Evolutionary conservation across 2,113 vertebrate species (phyloP).

Genomic region (Acanthochromis polyacanthus): DNA sequence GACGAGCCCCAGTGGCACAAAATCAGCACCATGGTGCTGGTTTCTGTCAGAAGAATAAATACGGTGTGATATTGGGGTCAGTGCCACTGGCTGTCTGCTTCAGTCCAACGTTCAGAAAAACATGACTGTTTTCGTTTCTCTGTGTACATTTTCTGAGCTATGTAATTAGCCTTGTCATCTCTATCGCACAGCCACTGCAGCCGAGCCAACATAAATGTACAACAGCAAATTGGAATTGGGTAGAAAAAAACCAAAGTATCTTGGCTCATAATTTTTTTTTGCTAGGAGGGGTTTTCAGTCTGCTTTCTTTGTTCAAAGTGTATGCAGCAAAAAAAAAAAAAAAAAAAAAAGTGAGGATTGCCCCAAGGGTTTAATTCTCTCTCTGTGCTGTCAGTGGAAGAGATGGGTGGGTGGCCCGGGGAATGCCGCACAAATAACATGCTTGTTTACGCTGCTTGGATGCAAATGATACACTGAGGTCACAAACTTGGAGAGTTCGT

Average conservation of each 20-base stretch:
- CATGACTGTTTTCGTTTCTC: slow-evolving; percentile 69
- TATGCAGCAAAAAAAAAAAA: slow-evolving; percentile 51
- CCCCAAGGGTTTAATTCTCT: slow-evolving; percentile 66
- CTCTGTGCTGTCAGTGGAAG: slow-evolving; percentile 51
- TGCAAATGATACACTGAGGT: slow-evolving; percentile 76
- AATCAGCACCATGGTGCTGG: slow-evolving; percentile 55
- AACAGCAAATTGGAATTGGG: slow-evolving; percentile 60
- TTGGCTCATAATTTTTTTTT: slow-evolving; percentile 58
- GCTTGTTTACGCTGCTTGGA: slow-evolving; percentile 71
- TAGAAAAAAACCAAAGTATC: slow-evolving; percentile 49
- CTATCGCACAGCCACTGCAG: slow-evolving; percentile 56
- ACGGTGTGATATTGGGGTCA: slow-evolving; percentile 79
- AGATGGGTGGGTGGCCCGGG: slow-evolving; percentile 60
- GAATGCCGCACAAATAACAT: slow-evolving; percentile 65
- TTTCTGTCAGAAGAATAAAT: slow-evolving; percentile 75
- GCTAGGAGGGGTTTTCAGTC: slow-evolving; percentile 61
- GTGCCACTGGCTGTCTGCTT: slow-evolving; percentile 70
- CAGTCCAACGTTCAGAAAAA: slow-evolving; percentile 60
- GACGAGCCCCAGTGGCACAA: slow-evolving; percentile 55
- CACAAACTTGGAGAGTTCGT: slow-evolving; percentile 54
- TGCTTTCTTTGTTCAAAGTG: slow-evolving; percentile 70
- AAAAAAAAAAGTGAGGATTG: slow-evolving; percentile 7
- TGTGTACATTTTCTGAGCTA: slow-evolving; percentile 68
- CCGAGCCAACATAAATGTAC: slow-evolving; percentile 75
- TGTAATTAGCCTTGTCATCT: slow-evolving; percentile 81